Base-by-base conservation (phyloP, 2,113 vertebrate genomes). In the Psilopsiagon aymara region DNA sequence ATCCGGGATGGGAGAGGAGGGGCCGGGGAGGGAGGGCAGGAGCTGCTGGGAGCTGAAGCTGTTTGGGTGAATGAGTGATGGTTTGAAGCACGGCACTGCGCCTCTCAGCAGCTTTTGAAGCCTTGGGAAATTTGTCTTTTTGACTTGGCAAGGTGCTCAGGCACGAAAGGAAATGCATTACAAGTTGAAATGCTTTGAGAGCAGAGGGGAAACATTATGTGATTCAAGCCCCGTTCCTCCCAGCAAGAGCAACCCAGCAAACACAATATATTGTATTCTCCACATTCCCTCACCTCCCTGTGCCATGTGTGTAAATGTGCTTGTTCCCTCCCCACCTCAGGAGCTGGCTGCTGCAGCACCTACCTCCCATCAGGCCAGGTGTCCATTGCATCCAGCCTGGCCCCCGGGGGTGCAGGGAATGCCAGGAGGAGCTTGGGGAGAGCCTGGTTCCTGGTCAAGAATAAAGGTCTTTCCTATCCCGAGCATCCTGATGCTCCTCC, bases 101-200 rank as follows among this genome's bases (percentile, higher is more conserved):
- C 92, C 93, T 80, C 92, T 90, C 90, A 81, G 93, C 95, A 94
- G 94, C 91, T 82, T 90, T 53, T n/a, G 86, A 89, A 90, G 77
- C 90, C 55, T 13, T 8, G 62, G 89, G 95, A 94, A 67, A 96
- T 96, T 92, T 85, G 55, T 95, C 95, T 97, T 90, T 75, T 51
- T 91, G 84, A 84, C 73, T 94, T 46, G 17, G 81, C 64, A 15
- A 92, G 92, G 83, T 73, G 87, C 88, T 96, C 64, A 25, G 86
- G 82, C 24, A 6, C 73, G 81, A 60, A 90, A 92, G 83, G 87
- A 83, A 37, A 52, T 5, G 86, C 88, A 17, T 79, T 57, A 52
- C 21, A 43, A 75, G 81, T 16, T 31, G 86, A 88, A 89, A 96
- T 37, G 69, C 75, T 69, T 55, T 6, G 74, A 59, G 86, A 86